These are phyloP conservation scores for Willisornis vidua DNA, from an alignment of 2,113 vertebrate genomes.

Conservation along the genomic window DNA sequence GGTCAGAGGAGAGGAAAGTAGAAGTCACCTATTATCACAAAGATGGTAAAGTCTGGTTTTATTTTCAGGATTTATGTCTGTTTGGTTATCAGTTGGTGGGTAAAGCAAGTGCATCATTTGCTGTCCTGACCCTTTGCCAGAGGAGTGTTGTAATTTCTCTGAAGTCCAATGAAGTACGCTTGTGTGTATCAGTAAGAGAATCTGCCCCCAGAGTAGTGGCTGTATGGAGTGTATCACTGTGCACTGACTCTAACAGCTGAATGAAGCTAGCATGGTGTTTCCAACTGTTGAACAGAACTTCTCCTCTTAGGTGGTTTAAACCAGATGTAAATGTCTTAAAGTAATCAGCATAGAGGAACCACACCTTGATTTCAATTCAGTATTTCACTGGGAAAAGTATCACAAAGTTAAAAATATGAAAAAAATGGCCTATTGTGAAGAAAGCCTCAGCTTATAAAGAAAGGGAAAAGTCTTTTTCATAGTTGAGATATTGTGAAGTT, in stretches of 20 bases:
- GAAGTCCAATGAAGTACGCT: not conserved
- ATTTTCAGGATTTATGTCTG: slow-evolving; percentile 12
- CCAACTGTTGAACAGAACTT: not conserved
- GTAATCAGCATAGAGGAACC: not conserved
- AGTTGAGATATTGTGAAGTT: not conserved
- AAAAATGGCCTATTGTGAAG: not conserved
- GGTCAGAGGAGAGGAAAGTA: slow-evolving; percentile 96
- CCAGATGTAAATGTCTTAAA: not conserved
- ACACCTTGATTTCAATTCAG: not conserved
- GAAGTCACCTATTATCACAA: slow-evolving; percentile 97
- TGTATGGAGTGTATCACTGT: not conserved
- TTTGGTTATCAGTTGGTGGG: not conserved
- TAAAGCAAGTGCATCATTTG: not conserved
- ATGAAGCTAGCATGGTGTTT: not conserved
- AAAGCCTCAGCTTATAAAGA: not conserved
- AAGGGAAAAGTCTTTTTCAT: not conserved
- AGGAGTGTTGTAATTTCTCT: not conserved
- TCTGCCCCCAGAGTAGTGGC: not conserved
- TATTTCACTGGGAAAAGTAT: not conserved
- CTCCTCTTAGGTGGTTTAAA: not conserved
- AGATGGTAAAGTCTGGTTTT: slow-evolving; percentile 85
- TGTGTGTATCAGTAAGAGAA: not conserved
- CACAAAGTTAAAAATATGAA: not conserved
- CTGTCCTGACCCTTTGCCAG: not conserved
- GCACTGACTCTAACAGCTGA: not conserved